Conservation (phyloP, 2,888 invertebrate species). For the Spodoptera picta region DNA sequence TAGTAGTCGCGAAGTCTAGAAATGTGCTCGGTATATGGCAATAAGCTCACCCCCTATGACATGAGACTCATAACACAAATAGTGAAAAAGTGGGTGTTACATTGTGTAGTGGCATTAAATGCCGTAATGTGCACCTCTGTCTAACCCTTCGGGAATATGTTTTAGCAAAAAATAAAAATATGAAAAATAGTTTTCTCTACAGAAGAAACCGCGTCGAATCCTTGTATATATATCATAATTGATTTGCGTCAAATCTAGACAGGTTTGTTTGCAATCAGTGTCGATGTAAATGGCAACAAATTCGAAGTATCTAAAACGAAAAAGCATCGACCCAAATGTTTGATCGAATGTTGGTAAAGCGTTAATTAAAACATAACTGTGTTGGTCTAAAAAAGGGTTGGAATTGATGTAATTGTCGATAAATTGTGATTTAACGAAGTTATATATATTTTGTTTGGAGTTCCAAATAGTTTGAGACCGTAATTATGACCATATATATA, state of each 20-base stretch:
- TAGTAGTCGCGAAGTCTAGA: too few relatives aligned
- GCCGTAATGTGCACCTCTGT: too few relatives aligned
- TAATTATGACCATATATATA: conserved; percentile 48
- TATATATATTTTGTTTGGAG: conserved; percentile 34
- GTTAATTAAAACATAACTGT: conserved; percentile 45
- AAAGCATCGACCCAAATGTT: conserved; percentile 32
- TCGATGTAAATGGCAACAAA: conserved; percentile 13
- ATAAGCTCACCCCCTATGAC: too few relatives aligned
- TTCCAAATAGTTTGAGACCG: conserved; percentile 32
- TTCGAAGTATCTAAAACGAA: conserved; percentile 9
- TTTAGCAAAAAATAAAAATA: too few relatives aligned
- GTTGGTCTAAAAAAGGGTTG: conserved; percentile 37
- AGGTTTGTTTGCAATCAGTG: conserved; percentile 3
- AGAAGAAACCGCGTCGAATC: neutral
- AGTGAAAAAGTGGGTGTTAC: too few relatives aligned
- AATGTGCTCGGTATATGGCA: too few relatives aligned
- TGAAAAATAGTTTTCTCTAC: too few relatives aligned
- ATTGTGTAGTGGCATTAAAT: too few relatives aligned
- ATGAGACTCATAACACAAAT: too few relatives aligned
- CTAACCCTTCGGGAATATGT: too few relatives aligned
- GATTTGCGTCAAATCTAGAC: conserved; percentile 18
- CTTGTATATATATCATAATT: conserved; percentile 4
- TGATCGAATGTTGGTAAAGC: conserved; percentile 29
- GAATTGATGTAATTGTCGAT: conserved; percentile 58
- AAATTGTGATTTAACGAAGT: conserved; percentile 60